Evolutionary conservation across 2,888 invertebrate genomes (phyloP).

Genomic region (Volucella bombylans): DNA sequence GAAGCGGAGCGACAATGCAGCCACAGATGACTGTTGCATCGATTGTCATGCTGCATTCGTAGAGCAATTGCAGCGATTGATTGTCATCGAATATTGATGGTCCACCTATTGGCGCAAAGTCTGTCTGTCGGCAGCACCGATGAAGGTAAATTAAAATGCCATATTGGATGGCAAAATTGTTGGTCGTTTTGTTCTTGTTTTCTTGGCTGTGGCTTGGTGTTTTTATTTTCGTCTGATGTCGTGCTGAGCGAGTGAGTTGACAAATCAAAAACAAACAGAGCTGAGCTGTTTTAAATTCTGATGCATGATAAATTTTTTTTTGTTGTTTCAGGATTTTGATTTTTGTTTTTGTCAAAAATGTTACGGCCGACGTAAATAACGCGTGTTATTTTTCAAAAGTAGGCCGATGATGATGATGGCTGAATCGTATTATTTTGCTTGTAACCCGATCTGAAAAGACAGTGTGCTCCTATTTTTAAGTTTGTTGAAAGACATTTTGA

Average conservation of each 20-base stretch:
- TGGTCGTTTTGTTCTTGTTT: conserved; percentile 24
- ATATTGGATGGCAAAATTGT: conserved; percentile 67
- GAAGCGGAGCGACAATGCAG: conserved; percentile 43
- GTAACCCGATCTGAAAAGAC: too few species aligned
- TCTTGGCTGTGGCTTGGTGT: conserved; percentile 6
- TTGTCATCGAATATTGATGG: conserved; percentile 73
- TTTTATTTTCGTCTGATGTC: conserved; percentile 37
- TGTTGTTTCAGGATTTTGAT: neutral
- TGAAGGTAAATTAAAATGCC: conserved; percentile 74
- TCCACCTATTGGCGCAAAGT: conserved; percentile 72
- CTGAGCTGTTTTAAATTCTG: conserved; percentile 32
- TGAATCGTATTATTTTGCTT: too few species aligned
- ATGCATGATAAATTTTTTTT: neutral
- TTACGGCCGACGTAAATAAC: conserved; percentile 9
- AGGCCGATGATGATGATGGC: neutral
- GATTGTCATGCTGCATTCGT: conserved; percentile 72
- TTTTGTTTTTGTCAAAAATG: conserved; percentile 30
- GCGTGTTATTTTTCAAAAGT: conserved; percentile 1
- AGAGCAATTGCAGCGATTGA: conserved; percentile 72
- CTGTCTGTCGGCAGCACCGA: conserved; percentile 67
- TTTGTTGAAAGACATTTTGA: neutral
- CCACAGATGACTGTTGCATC: conserved; percentile 43
- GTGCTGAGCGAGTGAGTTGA: conserved; percentile 44
- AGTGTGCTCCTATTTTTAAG: too few species aligned
- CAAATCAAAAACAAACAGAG: conserved; percentile 52